Percentiles rank a stretch among this genome's conserved stretches.
Conservation (phyloP, 2,888 invertebrate genomes). For the Dasysyrphus tricinctus region DNA sequence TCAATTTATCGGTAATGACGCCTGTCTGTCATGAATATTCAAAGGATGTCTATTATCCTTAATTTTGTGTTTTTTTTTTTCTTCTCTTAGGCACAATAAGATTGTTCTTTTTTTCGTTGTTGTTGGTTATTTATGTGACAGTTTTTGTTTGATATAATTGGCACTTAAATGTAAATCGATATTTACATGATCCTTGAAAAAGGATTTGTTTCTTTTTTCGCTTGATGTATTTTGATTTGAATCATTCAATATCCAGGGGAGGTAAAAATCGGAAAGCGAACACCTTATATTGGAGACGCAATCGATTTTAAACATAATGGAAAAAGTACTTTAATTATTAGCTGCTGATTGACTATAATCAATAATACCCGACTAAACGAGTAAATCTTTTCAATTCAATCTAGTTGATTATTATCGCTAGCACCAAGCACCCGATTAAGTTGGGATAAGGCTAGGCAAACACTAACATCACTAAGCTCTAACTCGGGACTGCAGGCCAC, state of each 20-base stretch:
- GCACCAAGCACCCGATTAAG: too few species aligned
- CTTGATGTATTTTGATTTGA: neutral
- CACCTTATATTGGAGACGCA: too few species aligned
- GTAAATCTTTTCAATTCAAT: too few species aligned
- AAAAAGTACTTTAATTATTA: too few species aligned
- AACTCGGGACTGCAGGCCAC: too few species aligned
- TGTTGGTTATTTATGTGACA: neutral
- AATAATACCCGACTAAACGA: too few species aligned
- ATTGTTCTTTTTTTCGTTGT: neutral
- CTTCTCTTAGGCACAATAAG: neutral
- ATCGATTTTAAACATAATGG: too few species aligned
- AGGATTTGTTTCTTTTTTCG: neutral
- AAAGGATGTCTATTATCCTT: conserved; percentile 31
- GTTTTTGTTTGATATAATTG: conserved; percentile 9
- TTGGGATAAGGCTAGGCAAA: too few species aligned
- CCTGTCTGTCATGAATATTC: conserved; percentile 58
- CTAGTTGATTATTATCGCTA: too few species aligned
- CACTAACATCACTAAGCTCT: too few species aligned
- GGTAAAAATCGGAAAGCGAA: neutral
- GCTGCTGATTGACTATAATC: too few species aligned
- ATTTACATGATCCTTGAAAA: neutral
- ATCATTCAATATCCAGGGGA: neutral
- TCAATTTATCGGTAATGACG: conserved; percentile 68
- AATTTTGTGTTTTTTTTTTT: neutral
- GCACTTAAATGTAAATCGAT: conserved; percentile 34